Percentiles rank a stretch among this genome's conserved stretches.
Conservation (phyloP, 2,888 invertebrate species). For the Calliopum simillimum region DNA sequence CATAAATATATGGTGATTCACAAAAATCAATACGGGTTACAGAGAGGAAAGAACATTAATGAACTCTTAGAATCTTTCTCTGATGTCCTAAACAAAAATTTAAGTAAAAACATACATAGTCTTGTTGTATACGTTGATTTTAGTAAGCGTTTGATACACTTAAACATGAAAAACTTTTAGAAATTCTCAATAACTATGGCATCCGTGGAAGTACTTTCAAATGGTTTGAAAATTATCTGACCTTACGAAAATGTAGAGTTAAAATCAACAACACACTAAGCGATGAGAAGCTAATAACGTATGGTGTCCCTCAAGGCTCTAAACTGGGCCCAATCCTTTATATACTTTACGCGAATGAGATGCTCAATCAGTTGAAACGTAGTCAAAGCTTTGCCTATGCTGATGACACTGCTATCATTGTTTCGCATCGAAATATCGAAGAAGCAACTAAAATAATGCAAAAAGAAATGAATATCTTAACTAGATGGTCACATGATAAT, state of each 20-base stretch:
- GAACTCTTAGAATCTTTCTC: slow-evolving; percentile 2
- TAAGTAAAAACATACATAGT: slow-evolving; percentile 4
- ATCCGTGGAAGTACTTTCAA: slow-evolving; percentile 12
- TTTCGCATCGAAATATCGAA: neutral
- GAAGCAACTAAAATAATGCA: slow-evolving; percentile 7
- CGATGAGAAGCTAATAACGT: neutral
- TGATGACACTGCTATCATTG: slow-evolving; percentile 16
- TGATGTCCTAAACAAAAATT: neutral
- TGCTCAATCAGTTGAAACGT: slow-evolving; percentile 8
- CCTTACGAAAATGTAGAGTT: neutral
- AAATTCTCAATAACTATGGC: neutral
- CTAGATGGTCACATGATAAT: neutral
- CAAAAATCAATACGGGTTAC: neutral
- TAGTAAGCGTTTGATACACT: slow-evolving; percentile 24
- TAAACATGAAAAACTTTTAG: slow-evolving; percentile 14
- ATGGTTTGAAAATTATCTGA: slow-evolving; percentile 14
- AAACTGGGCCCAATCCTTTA: slow-evolving; percentile 22
- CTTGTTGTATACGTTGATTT: slow-evolving; percentile 19
- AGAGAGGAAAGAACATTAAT: slow-evolving; percentile 5
- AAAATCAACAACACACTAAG: neutral
- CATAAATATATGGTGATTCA: no score
- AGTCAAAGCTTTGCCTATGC: slow-evolving; percentile 16
- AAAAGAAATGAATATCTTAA: neutral
- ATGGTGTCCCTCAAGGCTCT: slow-evolving; percentile 21
- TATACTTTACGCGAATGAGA: slow-evolving; percentile 27